Conservation (phyloP, 2,888 invertebrate genomes). For the Ochropleura plecta region DNA sequence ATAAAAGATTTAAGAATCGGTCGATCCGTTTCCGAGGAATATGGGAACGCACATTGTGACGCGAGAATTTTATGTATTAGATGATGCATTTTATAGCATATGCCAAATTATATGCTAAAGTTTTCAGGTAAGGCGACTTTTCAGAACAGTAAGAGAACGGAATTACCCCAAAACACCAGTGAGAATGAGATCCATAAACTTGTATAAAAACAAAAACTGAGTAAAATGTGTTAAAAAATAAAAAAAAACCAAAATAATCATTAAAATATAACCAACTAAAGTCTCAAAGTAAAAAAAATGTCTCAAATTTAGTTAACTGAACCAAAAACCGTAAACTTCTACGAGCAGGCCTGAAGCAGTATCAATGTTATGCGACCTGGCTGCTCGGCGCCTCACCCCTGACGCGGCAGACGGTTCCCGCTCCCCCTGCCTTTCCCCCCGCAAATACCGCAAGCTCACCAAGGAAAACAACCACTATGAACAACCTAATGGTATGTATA, state of each 20-base stretch:
- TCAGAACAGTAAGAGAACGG: not conserved
- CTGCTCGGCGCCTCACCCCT: constrained; percentile 93
- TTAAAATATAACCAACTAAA: not conserved
- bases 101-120: not conserved
- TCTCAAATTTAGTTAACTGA: no score
- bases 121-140: not conserved
- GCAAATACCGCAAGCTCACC: constrained; percentile 90
- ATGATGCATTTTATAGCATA: no score
- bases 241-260: not conserved
- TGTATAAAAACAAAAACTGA: not conserved
- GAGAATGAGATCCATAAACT: not conserved
- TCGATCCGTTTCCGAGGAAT: no score
- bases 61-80: no score
- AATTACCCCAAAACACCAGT: not conserved
- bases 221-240: not conserved
- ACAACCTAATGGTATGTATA: constrained; percentile 84
- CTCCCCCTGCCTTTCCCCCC: constrained; percentile 92
- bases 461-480: constrained; percentile 90
- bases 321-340: not conserved
- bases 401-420: constrained; percentile 88
- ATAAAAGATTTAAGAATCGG: no score
- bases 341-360: constrained; percentile 94
- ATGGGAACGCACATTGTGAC: no score
- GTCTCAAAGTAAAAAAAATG: no score
- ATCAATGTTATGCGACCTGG: constrained; percentile 95